A percentile compares a stretch with the other conserved stretches of the same genome.
Conservation (phyloP, 92 coral and sea anemone genomes). For the Parazoanthus atlanticus region DNA sequence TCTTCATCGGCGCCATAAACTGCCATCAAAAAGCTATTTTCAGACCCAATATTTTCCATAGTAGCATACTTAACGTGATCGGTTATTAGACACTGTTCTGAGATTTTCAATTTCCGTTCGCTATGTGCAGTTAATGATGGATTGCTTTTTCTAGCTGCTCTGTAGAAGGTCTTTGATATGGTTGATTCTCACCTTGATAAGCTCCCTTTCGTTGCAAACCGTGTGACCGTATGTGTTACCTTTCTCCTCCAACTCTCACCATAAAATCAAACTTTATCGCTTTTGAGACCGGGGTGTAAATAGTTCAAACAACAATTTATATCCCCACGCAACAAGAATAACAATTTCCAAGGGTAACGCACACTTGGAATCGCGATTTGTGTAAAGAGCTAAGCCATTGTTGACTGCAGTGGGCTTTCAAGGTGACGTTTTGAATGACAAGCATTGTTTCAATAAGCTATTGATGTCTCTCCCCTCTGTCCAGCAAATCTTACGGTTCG, state of each 20-base stretch:
- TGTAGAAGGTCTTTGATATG: neutral
- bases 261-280: conserved; percentile 1
- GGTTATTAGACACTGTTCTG: neutral
- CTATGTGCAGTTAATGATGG: neutral
- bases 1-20: neutral
- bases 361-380: neutral
- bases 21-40: conserved; percentile 25
- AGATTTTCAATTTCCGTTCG: conserved; percentile 10
- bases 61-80: neutral
- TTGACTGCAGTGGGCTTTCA: neutral
- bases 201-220: neutral
- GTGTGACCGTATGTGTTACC: neutral
- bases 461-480: conserved; percentile 24
- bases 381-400: neutral
- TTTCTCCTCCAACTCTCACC: neutral
- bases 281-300: neutral
- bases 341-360: neutral
- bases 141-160: neutral
- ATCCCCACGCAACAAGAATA: neutral
- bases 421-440: conserved; percentile 48
- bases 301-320: neutral
- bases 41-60: neutral
- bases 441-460: conserved; percentile 59
- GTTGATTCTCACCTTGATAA: neutral
- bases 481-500: conserved; percentile 1